Evolutionary conservation across 2,888 invertebrate genomes (phyloP).

Genomic region (Dione vanillae): DNA sequence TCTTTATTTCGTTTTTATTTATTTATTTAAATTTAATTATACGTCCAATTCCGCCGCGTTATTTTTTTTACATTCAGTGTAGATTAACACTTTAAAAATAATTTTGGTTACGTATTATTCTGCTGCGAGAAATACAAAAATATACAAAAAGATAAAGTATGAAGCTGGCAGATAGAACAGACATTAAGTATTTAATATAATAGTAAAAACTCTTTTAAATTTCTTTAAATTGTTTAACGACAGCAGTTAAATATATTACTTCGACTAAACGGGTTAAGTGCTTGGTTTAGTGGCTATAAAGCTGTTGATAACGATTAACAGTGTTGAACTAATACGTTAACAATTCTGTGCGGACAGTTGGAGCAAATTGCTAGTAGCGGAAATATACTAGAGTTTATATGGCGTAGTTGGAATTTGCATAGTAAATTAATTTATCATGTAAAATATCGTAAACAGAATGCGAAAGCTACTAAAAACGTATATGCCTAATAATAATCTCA

Average conservation of each 20-base stretch:
- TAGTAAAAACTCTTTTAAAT: slow-evolving; percentile 1
- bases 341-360: slow-evolving; percentile 14
- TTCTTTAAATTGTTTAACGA: slow-evolving; percentile 18
- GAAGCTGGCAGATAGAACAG: neutral
- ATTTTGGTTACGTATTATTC: too few relatives aligned
- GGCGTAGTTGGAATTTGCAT: neutral
- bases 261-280: slow-evolving; percentile 38
- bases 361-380: slow-evolving; percentile 8
- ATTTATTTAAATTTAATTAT: too few relatives aligned
- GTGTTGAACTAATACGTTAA: slow-evolving; percentile 13
- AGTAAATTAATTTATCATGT: neutral
- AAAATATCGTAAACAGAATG: too few relatives aligned
- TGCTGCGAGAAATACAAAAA: too few relatives aligned
- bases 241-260: slow-evolving; percentile 25
- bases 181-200: neutral
- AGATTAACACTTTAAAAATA: too few relatives aligned
- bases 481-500: too few relatives aligned
- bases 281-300: slow-evolving; percentile 38
- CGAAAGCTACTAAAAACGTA: too few relatives aligned
- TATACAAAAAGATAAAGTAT: too few relatives aligned
- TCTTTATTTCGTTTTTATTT: too few relatives aligned
- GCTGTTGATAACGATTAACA: slow-evolving; percentile 36
- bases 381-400: slow-evolving; percentile 3
- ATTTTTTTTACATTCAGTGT: too few relatives aligned
- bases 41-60: too few relatives aligned